Conservation (phyloP, 2,888 invertebrate genomes). For the Zaprionus obscuricornis region DNA sequence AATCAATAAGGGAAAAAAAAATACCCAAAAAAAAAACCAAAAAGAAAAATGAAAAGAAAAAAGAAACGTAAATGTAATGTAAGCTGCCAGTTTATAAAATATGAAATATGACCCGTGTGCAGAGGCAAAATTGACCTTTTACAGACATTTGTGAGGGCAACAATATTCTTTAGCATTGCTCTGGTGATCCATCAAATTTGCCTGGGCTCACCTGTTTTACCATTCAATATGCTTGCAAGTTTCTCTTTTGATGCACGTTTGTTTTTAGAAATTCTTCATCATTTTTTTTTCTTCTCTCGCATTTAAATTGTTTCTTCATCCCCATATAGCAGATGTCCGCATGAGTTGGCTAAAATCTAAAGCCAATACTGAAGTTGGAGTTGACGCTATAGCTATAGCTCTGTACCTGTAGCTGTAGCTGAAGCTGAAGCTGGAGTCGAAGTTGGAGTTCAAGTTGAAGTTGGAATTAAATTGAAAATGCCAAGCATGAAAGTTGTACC, state of each 20-base stretch:
- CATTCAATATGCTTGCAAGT: constrained; percentile 57
- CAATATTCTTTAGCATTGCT: neutral
- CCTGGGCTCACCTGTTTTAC: constrained; percentile 53
- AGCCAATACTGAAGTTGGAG: no score
- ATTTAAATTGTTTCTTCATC: constrained; percentile 47
- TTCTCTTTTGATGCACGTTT: constrained; percentile 60
- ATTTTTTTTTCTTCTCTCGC: constrained; percentile 22
- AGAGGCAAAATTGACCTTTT: constrained; percentile 18
- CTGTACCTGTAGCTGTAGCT: no score
- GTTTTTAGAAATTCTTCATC: constrained; percentile 3
- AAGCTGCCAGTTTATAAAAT: constrained; percentile 64
- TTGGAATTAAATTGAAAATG: constrained; percentile 43
- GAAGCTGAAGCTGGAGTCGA: constrained; percentile 2
- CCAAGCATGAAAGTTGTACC: constrained; percentile 54
- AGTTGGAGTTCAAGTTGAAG: constrained; percentile 1
- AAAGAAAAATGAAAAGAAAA: no score
- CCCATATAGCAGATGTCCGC: constrained; percentile 45
- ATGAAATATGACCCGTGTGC: constrained; percentile 42
- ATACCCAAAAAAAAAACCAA: neutral
- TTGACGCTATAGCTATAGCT: no score
- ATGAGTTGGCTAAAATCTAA: constrained; percentile 31
- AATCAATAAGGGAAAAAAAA: constrained; percentile 66
- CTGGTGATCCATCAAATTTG: constrained; percentile 66
- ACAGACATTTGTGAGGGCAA: neutral
- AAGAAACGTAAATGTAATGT: constrained; percentile 38